These are phyloP conservation scores for Noctuana brunneofusca DNA, from an alignment of 2,888 invertebrate species.

Conservation along the genomic window DNA sequence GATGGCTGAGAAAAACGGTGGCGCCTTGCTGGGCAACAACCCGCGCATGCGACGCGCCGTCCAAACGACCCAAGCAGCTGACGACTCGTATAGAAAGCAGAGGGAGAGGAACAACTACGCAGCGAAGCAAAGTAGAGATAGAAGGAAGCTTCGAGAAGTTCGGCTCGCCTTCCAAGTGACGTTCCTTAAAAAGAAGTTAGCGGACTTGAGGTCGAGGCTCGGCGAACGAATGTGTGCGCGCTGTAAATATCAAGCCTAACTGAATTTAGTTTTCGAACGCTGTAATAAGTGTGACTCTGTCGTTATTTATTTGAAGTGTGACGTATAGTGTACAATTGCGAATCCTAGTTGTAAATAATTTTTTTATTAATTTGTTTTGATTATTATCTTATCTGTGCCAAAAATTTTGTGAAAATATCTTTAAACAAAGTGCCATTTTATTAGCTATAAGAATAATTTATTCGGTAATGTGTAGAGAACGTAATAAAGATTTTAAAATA, in stretches of 20 bases:
- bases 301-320: conserved; percentile 17
- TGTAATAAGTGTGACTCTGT: not conserved
- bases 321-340: conserved; percentile 5
- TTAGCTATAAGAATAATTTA: conserved; percentile 20
- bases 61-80: conserved; percentile 71
- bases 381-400: not conserved
- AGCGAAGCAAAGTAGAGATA: conserved; percentile 95
- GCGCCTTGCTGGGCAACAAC: conserved; percentile 81
- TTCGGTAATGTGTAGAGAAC: not conserved
- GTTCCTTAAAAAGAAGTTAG: conserved; percentile 93
- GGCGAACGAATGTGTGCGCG: conserved; percentile 36
- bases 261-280: not conserved
- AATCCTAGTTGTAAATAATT: conserved; percentile 12
- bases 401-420: not conserved
- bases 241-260: conserved; percentile 37
- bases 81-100: conserved; percentile 93
- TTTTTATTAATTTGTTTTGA: not conserved
- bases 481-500: not conserved
- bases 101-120: conserved; percentile 96
- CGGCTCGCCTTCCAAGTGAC: conserved; percentile 95
- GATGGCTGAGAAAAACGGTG: conserved; percentile 85
- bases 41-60: conserved; percentile 87
- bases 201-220: conserved; percentile 82
- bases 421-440: conserved; percentile 16
- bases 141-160: conserved; percentile 94